A percentile compares a stretch with the other conserved stretches of the same genome.
Conservation (phyloP, 2,113 vertebrate genomes). For the Pseudorhombus dupliciocellatus region DNA sequence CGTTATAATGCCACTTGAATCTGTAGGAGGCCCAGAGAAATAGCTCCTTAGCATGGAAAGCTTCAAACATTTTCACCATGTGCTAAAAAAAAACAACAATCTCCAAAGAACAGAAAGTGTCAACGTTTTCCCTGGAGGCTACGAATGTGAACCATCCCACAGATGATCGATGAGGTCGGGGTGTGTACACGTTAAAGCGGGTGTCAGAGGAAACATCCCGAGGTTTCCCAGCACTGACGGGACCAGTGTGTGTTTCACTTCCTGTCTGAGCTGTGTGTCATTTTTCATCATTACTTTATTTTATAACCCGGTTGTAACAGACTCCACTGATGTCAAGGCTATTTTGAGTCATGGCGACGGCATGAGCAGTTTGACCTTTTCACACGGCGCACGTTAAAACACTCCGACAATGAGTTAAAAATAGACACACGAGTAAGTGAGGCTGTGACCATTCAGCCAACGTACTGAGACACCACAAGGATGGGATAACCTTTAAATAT, state of each 20-base stretch:
- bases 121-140: neutral
- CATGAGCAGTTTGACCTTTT: slow-evolving; percentile 6
- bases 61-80: too few relatives aligned
- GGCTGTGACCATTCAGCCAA: neutral
- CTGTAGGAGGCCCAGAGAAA: too few relatives aligned
- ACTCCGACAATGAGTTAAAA: slow-evolving; percentile 52
- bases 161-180: neutral
- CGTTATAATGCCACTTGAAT: too few relatives aligned
- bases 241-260: neutral
- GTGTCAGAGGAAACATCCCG: neutral
- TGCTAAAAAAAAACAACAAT: too few relatives aligned
- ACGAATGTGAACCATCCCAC: neutral
- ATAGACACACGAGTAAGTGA: slow-evolving; percentile 41
- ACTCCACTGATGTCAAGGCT: slow-evolving; percentile 30
- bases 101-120: too few relatives aligned
- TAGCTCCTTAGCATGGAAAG: too few relatives aligned
- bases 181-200: neutral
- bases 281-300: neutral
- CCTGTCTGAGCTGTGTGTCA: neutral
- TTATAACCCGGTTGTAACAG: neutral
- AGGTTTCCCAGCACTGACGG: neutral
- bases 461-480: too few relatives aligned
- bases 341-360: slow-evolving; percentile 24
- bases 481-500: too few relatives aligned
- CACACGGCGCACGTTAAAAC: slow-evolving; percentile 20